These are phyloP conservation scores for Herpailurus yagouaroundi DNA, from an alignment of 2,113 vertebrate genomes.

Conservation along the genomic window DNA sequence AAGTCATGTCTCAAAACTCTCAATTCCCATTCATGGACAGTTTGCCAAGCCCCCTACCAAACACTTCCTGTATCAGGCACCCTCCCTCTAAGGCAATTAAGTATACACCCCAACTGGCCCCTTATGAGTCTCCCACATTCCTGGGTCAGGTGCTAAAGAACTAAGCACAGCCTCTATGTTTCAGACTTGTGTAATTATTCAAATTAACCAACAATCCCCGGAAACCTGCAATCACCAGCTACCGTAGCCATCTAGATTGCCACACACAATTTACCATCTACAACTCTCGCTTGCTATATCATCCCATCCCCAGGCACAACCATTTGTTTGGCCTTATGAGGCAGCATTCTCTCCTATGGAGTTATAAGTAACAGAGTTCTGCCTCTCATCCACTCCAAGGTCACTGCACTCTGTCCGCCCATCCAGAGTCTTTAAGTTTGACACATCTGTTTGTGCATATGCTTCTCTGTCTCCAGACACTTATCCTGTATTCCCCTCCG, in stretches of 20 bases:
- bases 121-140: neutral
- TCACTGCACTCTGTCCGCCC: neutral
- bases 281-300: neutral
- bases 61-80: neutral
- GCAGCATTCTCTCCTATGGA: neutral
- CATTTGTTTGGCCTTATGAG: accelerated
- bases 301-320: neutral
- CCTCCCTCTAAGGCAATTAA: neutral
- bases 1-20: neutral
- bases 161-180: neutral
- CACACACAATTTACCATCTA: too few relatives aligned
- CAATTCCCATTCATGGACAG: neutral
- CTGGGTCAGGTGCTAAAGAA: neutral
- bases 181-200: neutral
- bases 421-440: neutral
- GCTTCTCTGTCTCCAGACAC: neutral
- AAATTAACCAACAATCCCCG: neutral
- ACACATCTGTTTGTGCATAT: neutral
- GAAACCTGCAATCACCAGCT: neutral
- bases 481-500: neutral
- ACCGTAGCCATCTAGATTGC: too few relatives aligned
- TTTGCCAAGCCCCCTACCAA: neutral
- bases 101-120: neutral
- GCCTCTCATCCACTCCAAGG: neutral
- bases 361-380: neutral